Evolutionary conservation across 2,888 invertebrate species (phyloP).

Genomic region (Ptychoptera contaminata): DNA sequence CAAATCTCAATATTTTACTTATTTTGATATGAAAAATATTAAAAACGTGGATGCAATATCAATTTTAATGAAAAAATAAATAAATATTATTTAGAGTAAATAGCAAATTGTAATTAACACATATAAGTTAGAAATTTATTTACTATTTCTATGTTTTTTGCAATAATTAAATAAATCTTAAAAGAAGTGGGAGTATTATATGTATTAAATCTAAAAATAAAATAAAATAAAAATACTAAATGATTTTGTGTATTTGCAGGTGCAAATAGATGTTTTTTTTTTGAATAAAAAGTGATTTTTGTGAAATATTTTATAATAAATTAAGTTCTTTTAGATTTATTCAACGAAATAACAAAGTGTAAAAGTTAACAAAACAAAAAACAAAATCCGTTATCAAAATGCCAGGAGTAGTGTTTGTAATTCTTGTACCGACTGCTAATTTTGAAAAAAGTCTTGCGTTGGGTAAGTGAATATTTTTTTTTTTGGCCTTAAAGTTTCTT

Average conservation of each 20-base stretch:
- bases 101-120: too few species aligned
- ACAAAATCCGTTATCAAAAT: constrained; percentile 20
- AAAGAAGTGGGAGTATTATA: too few species aligned
- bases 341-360: constrained; percentile 6
- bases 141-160: too few species aligned
- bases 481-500: constrained; percentile 3
- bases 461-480: constrained; percentile 21
- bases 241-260: background rate
- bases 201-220: too few species aligned
- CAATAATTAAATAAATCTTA: too few species aligned
- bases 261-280: background rate
- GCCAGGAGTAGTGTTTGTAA: constrained; percentile 52
- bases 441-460: constrained; percentile 39
- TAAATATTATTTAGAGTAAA: too few species aligned
- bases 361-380: background rate
- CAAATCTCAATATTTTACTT: too few species aligned
- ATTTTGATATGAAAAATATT: too few species aligned
- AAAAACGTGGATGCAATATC: too few species aligned
- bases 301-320: background rate
- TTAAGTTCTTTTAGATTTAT: background rate
- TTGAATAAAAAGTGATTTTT: background rate
- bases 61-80: too few species aligned
- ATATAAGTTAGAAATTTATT: too few species aligned
- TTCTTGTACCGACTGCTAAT: constrained; percentile 51
- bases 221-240: too few species aligned